Conservation (phyloP, 1,140 invertebrate species). For the Choristoneura fumiferana region DNA sequence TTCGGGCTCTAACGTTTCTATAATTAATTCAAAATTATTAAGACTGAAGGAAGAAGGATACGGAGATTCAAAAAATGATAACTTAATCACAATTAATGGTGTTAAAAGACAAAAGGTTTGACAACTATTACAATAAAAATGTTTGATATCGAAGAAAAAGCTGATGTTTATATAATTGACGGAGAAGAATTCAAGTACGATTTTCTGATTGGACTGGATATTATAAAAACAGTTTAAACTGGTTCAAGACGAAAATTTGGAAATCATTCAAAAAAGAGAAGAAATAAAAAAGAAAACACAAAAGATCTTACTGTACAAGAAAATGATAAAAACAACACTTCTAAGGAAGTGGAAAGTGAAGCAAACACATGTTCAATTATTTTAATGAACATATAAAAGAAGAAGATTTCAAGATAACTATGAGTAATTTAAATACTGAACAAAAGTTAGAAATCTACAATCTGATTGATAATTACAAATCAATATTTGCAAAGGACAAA, state of each 20-base stretch:
- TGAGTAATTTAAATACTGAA: too few species aligned
- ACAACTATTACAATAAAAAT: too few species aligned
- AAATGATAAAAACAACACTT: too few species aligned
- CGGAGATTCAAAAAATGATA: too few species aligned
- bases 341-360: too few species aligned
- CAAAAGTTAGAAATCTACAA: too few species aligned
- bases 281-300: slow-evolving; percentile 18
- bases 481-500: slow-evolving; percentile 56
- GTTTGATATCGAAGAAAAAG: slow-evolving; percentile 28
- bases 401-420: too few species aligned
- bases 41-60: too few species aligned
- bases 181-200: slow-evolving; percentile 32
- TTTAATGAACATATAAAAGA: slow-evolving; percentile 49
- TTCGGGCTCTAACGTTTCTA: slow-evolving; percentile 28
- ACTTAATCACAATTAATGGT: slow-evolving; percentile 38
- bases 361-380: slow-evolving; percentile 33
- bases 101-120: slow-evolving; percentile 32
- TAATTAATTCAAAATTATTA: slow-evolving; percentile 37
- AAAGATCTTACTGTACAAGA: background rate
- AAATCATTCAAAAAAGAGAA: slow-evolving; percentile 25
- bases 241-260: slow-evolving; percentile 29
- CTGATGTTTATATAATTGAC: slow-evolving; percentile 32
- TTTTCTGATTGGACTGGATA: slow-evolving; percentile 29
- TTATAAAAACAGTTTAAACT: slow-evolving; percentile 31
- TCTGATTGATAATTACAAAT: too few species aligned